These are phyloP conservation scores for Anthophora plumipes DNA, from an alignment of 2,888 invertebrate species.

Conservation along the genomic window DNA sequence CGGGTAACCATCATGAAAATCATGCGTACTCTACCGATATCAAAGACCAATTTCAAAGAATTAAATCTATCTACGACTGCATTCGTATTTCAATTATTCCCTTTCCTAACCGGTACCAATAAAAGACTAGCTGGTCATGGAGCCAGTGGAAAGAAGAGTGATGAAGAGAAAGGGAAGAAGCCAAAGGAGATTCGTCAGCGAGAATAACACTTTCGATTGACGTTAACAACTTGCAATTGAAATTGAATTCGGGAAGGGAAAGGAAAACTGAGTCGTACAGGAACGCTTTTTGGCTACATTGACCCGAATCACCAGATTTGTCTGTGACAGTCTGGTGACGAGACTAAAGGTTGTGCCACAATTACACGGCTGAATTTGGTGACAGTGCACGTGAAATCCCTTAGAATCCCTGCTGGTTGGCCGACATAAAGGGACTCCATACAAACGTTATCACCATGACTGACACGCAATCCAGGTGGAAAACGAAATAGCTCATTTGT, in stretches of 20 bases:
- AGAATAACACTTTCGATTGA: constrained; percentile 20
- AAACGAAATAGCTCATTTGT: constrained; percentile 70
- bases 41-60: not conserved
- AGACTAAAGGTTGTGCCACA: constrained; percentile 58
- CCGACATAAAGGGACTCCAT: constrained; percentile 53
- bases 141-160: not conserved
- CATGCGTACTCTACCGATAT: not conserved
- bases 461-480: constrained; percentile 67
- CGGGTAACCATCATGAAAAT: too few species aligned
- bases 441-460: constrained; percentile 64
- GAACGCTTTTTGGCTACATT: constrained; percentile 35
- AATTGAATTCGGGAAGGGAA: constrained; percentile 14
- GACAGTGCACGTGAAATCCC: constrained; percentile 51
- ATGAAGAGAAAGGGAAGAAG: too few species aligned
- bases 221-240: constrained; percentile 24
- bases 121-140: not conserved
- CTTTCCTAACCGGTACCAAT: not conserved
- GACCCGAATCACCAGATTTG: constrained; percentile 60
- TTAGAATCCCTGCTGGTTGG: constrained; percentile 46
- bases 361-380: constrained; percentile 63
- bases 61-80: not conserved
- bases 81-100: not conserved
- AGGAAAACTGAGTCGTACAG: constrained; percentile 34
- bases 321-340: constrained; percentile 61
- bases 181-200: not conserved